Conservation (phyloP, 2,888 invertebrate genomes). For the Oegoconia quadripuncta region DNA sequence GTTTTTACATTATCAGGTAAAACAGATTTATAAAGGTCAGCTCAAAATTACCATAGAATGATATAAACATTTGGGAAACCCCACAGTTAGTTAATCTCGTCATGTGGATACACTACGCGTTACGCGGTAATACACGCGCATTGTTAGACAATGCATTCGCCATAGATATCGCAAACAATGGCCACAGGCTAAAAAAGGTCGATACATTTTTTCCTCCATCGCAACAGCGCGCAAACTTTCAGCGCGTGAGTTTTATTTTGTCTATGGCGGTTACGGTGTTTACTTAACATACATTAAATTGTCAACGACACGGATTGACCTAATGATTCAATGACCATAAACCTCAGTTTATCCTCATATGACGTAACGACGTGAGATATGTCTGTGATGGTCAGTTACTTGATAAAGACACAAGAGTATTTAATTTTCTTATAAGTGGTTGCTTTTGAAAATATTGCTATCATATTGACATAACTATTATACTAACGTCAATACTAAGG, state of each 20-base stretch:
- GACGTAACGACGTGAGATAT: slow-evolving; percentile 59
- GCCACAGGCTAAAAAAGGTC: slow-evolving; percentile 43
- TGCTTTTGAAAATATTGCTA: slow-evolving; percentile 2
- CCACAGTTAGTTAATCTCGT: slow-evolving; percentile 46
- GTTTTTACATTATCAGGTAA: too few relatives aligned
- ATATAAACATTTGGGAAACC: slow-evolving; percentile 53
- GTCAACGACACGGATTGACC: slow-evolving; percentile 71
- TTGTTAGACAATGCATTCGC: slow-evolving; percentile 55
- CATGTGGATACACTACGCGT: slow-evolving; percentile 36
- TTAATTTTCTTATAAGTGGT: slow-evolving; percentile 8
- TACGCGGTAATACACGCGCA: slow-evolving; percentile 58
- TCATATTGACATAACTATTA: too few relatives aligned
- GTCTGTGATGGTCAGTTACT: slow-evolving; percentile 32
- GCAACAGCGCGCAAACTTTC: slow-evolving; percentile 33
- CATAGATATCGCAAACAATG: slow-evolving; percentile 42
- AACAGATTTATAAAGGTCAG: too few relatives aligned
- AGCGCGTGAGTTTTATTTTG: slow-evolving; percentile 32
- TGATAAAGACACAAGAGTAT: slow-evolving; percentile 27
- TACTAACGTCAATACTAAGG: too few relatives aligned
- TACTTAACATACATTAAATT: slow-evolving; percentile 64
- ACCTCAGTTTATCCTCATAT: slow-evolving; percentile 63
- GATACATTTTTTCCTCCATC: slow-evolving; percentile 21
- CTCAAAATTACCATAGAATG: slow-evolving; percentile 5
- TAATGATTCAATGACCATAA: slow-evolving; percentile 73
- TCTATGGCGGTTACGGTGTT: slow-evolving; percentile 32